Evolutionary conservation across 37 sponge, comb jelly and placozoan genomes (phyloP).

Genomic region (Petrosia ficiformis): DNA sequence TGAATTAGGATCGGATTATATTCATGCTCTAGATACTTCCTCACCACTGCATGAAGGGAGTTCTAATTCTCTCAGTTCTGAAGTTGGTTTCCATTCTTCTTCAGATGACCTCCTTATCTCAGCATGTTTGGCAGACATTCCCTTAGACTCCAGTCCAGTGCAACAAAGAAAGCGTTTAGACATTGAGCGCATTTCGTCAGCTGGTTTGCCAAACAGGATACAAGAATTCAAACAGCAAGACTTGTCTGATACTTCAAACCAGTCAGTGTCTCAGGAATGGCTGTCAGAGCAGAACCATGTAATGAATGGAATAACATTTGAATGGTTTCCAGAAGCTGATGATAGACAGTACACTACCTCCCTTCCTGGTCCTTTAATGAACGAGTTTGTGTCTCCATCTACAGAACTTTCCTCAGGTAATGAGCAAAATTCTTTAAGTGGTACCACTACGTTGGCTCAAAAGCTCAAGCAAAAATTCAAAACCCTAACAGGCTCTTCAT

Average conservation of each 20-base stretch:
- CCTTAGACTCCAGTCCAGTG: slow-evolving; percentile 4
- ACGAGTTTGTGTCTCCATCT: not conserved
- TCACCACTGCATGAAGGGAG: not conserved
- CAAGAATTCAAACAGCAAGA: not conserved
- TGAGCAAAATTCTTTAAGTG: not conserved
- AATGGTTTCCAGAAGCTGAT: not conserved
- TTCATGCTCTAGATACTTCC: not conserved
- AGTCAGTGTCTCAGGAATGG: too few species aligned
- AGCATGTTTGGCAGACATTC: slow-evolving; percentile 28
- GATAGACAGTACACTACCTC: not conserved
- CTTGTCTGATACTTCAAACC: not conserved
- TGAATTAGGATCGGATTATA: not conserved
- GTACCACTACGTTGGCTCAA: not conserved
- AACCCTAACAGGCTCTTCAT: not conserved
- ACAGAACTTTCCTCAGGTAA: not conserved
- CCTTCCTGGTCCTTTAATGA: not conserved
- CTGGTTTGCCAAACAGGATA: not conserved
- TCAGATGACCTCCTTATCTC: slow-evolving; percentile 31
- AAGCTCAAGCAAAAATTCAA: not conserved
- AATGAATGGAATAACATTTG: not conserved
- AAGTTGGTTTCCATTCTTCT: not conserved
- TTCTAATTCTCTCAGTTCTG: slow-evolving; percentile 3
- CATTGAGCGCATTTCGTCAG: not conserved
- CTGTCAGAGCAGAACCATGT: not conserved
- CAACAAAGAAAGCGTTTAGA: not conserved